These are phyloP conservation scores for Protaetia brevitarsis DNA, from an alignment of 1,140 invertebrate genomes.

Conservation along the genomic window DNA sequence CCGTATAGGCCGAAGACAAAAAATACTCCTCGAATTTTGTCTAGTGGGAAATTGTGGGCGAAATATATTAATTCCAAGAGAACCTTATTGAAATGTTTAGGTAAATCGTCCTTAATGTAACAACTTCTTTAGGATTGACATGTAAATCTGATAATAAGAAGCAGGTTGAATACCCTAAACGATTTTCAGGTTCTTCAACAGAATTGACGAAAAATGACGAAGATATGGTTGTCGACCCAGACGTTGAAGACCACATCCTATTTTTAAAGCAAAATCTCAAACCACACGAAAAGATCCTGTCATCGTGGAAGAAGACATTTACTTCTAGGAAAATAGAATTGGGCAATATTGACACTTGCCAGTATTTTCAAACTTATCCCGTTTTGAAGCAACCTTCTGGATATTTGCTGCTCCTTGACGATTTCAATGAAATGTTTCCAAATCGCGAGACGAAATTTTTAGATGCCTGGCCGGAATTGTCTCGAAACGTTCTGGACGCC, in stretches of 20 bases:
- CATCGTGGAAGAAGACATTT: not conserved
- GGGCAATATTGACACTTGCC: not conserved
- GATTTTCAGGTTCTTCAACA: too few species aligned
- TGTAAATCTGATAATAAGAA: not conserved
- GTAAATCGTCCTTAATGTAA: not conserved
- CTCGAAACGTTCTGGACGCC: not conserved
- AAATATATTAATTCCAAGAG: not conserved
- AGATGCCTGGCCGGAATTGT: not conserved
- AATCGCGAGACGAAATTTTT: not conserved
- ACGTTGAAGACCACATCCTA: not conserved
- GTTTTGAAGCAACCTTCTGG: not conserved
- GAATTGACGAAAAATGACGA: too few species aligned
- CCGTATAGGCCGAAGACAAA: not conserved
- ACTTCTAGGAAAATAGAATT: not conserved
- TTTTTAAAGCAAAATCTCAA: not conserved
- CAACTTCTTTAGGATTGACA: not conserved
- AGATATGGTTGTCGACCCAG: not conserved
- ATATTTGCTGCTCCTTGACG: not conserved
- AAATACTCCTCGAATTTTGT: not conserved
- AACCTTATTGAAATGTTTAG: not conserved
- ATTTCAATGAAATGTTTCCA: not conserved
- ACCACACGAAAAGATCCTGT: not conserved
- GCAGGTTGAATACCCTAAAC: not conserved
- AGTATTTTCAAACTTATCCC: not conserved
- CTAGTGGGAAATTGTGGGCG: not conserved